These are phyloP conservation scores for Solenodon paradoxus DNA, from an alignment of 2,113 vertebrate species.

Conservation along the genomic window DNA sequence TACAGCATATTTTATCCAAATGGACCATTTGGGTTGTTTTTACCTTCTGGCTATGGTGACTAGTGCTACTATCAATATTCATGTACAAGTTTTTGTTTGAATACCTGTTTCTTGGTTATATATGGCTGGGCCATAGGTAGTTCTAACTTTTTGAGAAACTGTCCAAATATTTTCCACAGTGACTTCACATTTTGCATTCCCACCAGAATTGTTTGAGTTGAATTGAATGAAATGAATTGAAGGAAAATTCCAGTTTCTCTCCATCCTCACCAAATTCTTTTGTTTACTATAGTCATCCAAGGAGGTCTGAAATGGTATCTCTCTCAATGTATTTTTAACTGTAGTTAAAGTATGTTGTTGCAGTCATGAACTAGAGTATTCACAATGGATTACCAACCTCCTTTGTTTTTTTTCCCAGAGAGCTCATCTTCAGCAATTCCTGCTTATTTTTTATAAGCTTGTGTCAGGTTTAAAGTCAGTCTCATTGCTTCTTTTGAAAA, in stretches of 20 bases:
- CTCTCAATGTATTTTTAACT: background rate
- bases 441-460: constrained; percentile 1
- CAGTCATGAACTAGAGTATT: constrained; percentile 13
- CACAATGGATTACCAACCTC: background rate
- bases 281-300: background rate
- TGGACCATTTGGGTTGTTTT: background rate
- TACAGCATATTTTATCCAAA: background rate
- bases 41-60: background rate
- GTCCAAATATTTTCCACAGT: background rate
- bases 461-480: background rate
- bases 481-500: constrained; percentile 11
- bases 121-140: background rate
- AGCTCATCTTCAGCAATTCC: background rate
- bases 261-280: background rate
- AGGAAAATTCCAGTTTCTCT: background rate
- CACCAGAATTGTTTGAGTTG: background rate
- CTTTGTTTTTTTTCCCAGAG: background rate
- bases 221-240: no score
- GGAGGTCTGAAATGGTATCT: background rate
- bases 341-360: background rate
- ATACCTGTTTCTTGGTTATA: background rate
- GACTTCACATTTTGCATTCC: background rate
- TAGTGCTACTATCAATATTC: background rate
- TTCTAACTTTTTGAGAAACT: constrained; percentile 15
- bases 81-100: background rate